Evolutionary conservation across 2,113 vertebrate genomes (phyloP), one percentile per base, ranked within the genome.

Genomic region (Oxygymnocypris stewartii): DNA sequence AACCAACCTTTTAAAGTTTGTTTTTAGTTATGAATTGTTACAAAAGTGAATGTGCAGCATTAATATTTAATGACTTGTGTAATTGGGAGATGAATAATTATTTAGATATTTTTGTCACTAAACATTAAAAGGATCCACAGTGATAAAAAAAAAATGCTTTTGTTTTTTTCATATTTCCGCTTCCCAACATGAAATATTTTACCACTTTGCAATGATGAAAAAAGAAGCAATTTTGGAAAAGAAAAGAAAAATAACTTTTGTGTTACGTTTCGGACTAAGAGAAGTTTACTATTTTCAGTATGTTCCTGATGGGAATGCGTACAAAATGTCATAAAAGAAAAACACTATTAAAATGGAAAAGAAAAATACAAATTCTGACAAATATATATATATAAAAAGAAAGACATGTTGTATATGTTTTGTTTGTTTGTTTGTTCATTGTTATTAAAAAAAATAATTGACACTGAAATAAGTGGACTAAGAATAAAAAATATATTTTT

Each of bases 401-500:
- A 85, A 88, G 88, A 80, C 88, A 84, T 85, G 85, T 91, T 87
- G 92, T 92, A 86, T 89, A 91, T 92, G 92, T 92, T 91, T 37
- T 91, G 89, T 85, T 90, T 92, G n/a, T n/a, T n/a, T n/a, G 89
- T 61, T 59, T n/a, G 57, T 59, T 59, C 2, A 87, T 88, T 37
- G 90, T 91, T 87, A 89, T n/a, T 90, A 37, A 47, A 90, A 90
- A 89, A 91, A 91, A 87, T 71, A 90, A 89, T 82, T 89, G 90
- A 94, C 91, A 93, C 94, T 93, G 93, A 95, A 94, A 90, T 37
- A 92, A 92, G 92, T 93, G 91, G 92, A 94, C 90, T 90, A 93
- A 92, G 92, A 91, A 92, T 94, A 93, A 94, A 91, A 92, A 93
- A 87, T 92, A 85, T 94, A 93, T 94, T 94, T 94, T 94, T 93